These are phyloP conservation scores for Saccostrea glomerata DNA, from an alignment of 1,140 invertebrate genomes.

Conservation along the genomic window DNA sequence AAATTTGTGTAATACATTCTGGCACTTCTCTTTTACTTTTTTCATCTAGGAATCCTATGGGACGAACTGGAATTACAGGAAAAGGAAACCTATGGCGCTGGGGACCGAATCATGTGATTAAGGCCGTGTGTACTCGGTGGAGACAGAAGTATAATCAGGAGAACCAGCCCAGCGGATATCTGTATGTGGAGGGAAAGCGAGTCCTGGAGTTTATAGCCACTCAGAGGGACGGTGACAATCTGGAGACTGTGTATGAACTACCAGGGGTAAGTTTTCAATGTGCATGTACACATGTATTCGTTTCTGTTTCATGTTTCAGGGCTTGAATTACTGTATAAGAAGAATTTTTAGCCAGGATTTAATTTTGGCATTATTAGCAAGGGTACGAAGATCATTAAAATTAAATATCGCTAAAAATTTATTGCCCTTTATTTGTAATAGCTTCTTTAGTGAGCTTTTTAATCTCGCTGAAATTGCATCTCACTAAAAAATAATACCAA, in stretches of 20 bases:
- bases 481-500: too few species aligned
- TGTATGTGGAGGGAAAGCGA: slow-evolving; percentile 79
- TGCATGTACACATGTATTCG: too few species aligned
- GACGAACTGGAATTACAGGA: slow-evolving; percentile 79
- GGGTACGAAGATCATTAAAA: too few species aligned
- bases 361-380: too few species aligned
- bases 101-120: slow-evolving; percentile 80
- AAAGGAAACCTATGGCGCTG: slow-evolving; percentile 78
- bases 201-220: slow-evolving; percentile 95
- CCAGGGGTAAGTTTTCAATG: slow-evolving; percentile 82
- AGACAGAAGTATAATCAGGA: slow-evolving; percentile 60
- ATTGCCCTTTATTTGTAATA: too few species aligned
- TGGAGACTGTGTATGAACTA: slow-evolving; percentile 88
- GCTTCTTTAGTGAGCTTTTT: too few species aligned
- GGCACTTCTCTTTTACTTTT: not conserved
- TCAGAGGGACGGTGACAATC: slow-evolving; percentile 85
- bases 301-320: too few species aligned
- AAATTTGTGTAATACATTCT: too few species aligned
- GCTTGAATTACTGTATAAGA: too few species aligned
- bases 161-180: slow-evolving; percentile 77
- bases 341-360: too few species aligned
- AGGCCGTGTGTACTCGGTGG: slow-evolving; percentile 78
- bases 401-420: too few species aligned
- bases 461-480: too few species aligned
- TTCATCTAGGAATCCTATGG: slow-evolving; percentile 78